phyloP scores from a whole-genome alignment of 2,888 invertebrate species.

The Rhagonycha fulva region DNA sequence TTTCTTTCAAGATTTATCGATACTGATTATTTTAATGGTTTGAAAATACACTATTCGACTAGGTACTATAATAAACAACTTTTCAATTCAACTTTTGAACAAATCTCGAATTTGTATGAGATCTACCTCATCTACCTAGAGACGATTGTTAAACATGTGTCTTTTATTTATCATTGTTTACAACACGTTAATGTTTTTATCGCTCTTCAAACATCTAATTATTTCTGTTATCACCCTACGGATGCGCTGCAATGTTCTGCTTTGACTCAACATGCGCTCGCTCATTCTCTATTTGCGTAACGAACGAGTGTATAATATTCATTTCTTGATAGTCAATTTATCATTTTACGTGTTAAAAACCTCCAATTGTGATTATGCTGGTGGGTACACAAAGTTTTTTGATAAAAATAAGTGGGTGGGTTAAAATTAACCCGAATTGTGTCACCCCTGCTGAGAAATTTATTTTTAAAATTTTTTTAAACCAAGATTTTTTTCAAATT shows the following conservation, averaged over 20 bases:
- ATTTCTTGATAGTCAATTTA: not conserved
- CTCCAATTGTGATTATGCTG: not conserved
- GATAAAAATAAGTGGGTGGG: not conserved
- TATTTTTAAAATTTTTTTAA: not conserved
- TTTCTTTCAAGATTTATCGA: not conserved
- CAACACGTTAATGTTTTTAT: slow-evolving; percentile 19
- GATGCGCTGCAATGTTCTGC: slow-evolving; percentile 26
- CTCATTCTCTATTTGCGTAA: not conserved
- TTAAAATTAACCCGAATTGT: not conserved
- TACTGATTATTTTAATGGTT: not conserved
- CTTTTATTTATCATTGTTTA: slow-evolving; percentile 11
- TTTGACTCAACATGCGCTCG: slow-evolving; percentile 7
- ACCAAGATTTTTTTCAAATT: slow-evolving; percentile 2
- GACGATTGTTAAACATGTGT: slow-evolving; percentile 9
- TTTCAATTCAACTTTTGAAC: not conserved
- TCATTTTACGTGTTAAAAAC: not conserved
- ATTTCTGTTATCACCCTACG: slow-evolving; percentile 30
- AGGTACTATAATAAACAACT: too few relatives aligned
- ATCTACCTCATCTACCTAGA: not conserved
- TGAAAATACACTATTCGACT: too few relatives aligned
- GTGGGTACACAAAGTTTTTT: not conserved
- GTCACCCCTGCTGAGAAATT: not conserved
- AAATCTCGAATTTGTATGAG: not conserved
- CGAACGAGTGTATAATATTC: not conserved
- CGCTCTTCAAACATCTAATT: slow-evolving; percentile 28